A percentile compares a stretch with the other conserved stretches of the same genome.
These are phyloP conservation scores for Sphaerophoria rueppellii DNA, from an alignment of 2,888 invertebrate species.

Conservation along the genomic window DNA sequence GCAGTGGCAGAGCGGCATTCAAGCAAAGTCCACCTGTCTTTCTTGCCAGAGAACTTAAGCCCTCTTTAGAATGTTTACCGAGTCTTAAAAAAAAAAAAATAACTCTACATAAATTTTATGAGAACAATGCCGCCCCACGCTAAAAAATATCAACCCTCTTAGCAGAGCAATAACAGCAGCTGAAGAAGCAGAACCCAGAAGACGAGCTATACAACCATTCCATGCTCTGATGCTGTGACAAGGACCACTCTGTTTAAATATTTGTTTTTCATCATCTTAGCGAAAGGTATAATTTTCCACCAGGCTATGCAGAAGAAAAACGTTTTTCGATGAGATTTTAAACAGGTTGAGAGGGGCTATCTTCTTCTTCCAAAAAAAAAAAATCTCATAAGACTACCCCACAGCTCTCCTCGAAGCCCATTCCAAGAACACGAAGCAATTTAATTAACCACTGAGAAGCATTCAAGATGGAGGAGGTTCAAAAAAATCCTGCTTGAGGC, in stretches of 20 bases:
- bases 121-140: conserved; percentile 10
- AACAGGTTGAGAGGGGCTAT: conserved; percentile 29
- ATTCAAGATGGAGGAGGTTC: conserved; percentile 22
- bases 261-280: conserved; percentile 64
- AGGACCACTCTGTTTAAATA: conserved; percentile 58
- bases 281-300: conserved; percentile 46
- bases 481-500: conserved; percentile 4
- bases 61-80: conserved; percentile 46
- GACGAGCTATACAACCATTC: conserved; percentile 32
- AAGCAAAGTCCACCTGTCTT: conserved; percentile 26
- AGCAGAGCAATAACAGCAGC: background rate
- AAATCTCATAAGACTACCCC: conserved; percentile 3
- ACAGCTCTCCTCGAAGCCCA: background rate
- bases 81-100: conserved; percentile 29
- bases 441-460: conserved; percentile 57
- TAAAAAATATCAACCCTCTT: conserved; percentile 30
- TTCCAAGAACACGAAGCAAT: conserved; percentile 37
- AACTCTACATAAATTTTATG: conserved; percentile 19
- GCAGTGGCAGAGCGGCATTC: background rate
- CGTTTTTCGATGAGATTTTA: conserved; percentile 52
- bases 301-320: conserved; percentile 48
- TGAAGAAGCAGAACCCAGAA: background rate
- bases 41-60: conserved; percentile 29
- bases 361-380: background rate
- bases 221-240: conserved; percentile 24